A percentile compares a stretch with the other conserved stretches of the same genome.
These are phyloP conservation scores for Mallotus villosus DNA, from an alignment of 2,797 vertebrate genomes.

Conservation along the genomic window DNA sequence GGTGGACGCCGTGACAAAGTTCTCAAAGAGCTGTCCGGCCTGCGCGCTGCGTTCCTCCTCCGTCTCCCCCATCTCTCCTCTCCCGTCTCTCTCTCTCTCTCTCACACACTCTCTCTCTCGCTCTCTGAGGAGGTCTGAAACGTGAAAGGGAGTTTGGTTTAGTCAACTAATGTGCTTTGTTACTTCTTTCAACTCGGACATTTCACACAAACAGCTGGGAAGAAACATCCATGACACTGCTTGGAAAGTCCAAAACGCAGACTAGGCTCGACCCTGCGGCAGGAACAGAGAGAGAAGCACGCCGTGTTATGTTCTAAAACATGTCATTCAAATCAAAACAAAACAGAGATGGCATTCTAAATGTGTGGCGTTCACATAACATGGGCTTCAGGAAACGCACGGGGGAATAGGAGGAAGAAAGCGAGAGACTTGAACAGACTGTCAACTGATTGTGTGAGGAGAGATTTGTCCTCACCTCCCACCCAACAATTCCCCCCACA, in stretches of 20 bases:
- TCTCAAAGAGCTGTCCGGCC: slow-evolving; percentile 92
- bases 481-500: slow-evolving; percentile 31
- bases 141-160: too few relatives aligned
- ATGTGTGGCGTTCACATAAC: neutral
- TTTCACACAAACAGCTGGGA: neutral
- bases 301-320: neutral
- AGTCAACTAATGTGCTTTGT: too few relatives aligned
- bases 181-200: too few relatives aligned
- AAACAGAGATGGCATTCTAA: neutral
- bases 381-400: neutral
- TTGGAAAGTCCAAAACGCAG: neutral
- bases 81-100: neutral
- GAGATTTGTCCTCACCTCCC: neutral
- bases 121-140: slow-evolving; percentile 1
- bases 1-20: slow-evolving; percentile 91
- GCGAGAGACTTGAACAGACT: neutral
- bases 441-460: neutral
- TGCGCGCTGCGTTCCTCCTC: slow-evolving; percentile 85
- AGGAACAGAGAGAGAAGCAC: neutral
- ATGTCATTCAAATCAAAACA: neutral
- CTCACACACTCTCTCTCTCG: neutral
- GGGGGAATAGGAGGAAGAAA: neutral
- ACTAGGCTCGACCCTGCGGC: neutral
- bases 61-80: slow-evolving; percentile 82
- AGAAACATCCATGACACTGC: neutral